Base-by-base conservation (phyloP, 1,140 invertebrate species). In the Campoletis sonorensis region DNA sequence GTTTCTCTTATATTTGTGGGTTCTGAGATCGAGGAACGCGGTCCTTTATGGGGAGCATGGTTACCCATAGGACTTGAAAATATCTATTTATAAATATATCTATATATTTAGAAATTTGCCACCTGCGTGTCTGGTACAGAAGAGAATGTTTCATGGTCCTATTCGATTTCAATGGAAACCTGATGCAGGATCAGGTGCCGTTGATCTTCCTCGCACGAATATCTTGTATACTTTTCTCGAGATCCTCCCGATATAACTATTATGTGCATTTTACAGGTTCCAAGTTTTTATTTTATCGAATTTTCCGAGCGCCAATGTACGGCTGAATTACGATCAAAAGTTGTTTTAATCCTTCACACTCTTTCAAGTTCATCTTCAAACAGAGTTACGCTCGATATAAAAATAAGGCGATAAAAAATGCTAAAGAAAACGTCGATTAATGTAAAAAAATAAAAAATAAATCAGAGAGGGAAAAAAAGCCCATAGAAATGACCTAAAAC, bases 71-170 rank as follows among this genome's bases (percentile, higher is more conserved):
- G 45, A 79, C 16, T 75, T 45, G 0, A 7, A 33, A 21, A 75
- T 58, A 33, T 61, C 27, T 11, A 21, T 16, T 16, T 30, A 33
- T 33, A n/a, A n/a, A 61, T 64, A 64, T n/a, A 30, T 30, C 15
- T 70, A 33, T 70, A 33, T 33, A 30, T 75, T 75, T 64, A 45
- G 73, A 77, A 81, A 79, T 79, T 81, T 51, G 64, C 82, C 80
- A 83, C 80, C 82, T 81, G 79, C 77, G 30, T 51, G 33, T 67
- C 70, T 67, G 54, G 64, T 68, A 70, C 40, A 51, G 21, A 21
- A 27, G n/a, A 58, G 51, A 37, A 26, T 77, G 51, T 51, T 77
- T 54, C 54, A 45, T 61, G 75, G 71, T 75, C 33, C 26, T 30
- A 18, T 15, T 21, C 54, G 13, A 30, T 72, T 70, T 71, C 61